Conservation (phyloP, 2,113 vertebrate species). For the Xiphophorus hellerii region DNA sequence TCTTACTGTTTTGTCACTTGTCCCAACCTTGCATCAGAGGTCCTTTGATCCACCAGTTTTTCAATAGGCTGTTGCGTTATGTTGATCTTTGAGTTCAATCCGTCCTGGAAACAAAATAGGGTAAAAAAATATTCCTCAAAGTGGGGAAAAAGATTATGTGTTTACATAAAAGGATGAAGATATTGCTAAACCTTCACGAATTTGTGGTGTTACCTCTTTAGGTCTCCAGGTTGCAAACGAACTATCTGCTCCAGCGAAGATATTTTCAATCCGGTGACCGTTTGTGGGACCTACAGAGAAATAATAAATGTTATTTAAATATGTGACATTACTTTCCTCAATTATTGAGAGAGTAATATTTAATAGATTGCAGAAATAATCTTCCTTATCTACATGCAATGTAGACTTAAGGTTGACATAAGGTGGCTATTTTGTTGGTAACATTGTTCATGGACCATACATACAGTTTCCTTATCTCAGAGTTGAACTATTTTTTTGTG, state of each 20-base stretch:
- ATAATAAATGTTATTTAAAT: not conserved
- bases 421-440: not conserved
- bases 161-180: not conserved
- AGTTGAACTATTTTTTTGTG: too few relatives aligned
- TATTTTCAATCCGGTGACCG: slow-evolving; percentile 22
- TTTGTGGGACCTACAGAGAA: slow-evolving; percentile 40
- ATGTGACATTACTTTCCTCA: not conserved
- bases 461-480: not conserved
- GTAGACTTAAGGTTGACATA: not conserved
- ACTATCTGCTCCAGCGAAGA: slow-evolving; percentile 67
- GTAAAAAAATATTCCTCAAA: not conserved
- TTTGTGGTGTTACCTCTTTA: slow-evolving; percentile 44
- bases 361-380: not conserved
- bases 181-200: not conserved
- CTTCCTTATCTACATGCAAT: not conserved
- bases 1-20: slow-evolving; percentile 47
- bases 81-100: not conserved
- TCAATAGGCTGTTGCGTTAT: slow-evolving; percentile 17
- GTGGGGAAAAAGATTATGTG: not conserved
- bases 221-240: slow-evolving; percentile 56
- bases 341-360: not conserved
- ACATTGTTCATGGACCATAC: not conserved
- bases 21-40: slow-evolving; percentile 32
- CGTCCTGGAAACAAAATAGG: slow-evolving; percentile 24
- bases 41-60: slow-evolving; percentile 54